Evolutionary conservation across 2,797 vertebrate species (phyloP).

Genomic region (Hyperoplus immaculatus): DNA sequence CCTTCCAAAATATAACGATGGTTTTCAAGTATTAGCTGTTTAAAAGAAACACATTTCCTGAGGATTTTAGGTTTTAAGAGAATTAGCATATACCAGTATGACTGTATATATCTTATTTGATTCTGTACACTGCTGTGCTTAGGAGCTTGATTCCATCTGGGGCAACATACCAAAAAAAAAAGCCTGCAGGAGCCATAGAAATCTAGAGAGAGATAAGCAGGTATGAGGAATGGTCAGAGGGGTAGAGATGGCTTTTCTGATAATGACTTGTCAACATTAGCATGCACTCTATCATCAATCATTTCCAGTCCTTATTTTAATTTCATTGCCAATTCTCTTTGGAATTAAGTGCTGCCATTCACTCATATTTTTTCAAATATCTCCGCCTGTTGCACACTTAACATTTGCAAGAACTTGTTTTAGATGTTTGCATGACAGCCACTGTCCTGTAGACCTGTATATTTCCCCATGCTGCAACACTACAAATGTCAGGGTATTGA

Average conservation of each 20-base stretch:
- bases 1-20: background rate
- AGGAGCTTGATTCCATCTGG: slow-evolving; percentile 11
- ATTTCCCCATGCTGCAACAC: background rate
- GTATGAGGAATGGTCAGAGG: slow-evolving; percentile 20
- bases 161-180: background rate
- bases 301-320: background rate
- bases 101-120: background rate
- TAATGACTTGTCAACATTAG: slow-evolving; percentile 8
- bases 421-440: background rate
- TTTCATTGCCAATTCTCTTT: background rate
- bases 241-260: slow-evolving; percentile 27
- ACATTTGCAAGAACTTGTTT: background rate
- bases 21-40: slow-evolving; percentile 5
- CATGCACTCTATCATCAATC: background rate
- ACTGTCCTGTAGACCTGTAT: background rate
- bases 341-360: too few relatives aligned
- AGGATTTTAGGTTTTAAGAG: slow-evolving; percentile 1
- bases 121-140: slow-evolving; percentile 3
- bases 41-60: background rate
- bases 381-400: background rate
- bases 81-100: slow-evolving; percentile 19
- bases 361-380: background rate
- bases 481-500: background rate
- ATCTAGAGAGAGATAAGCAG: slow-evolving; percentile 29
- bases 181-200: background rate